Conservation (phyloP, 2,113 vertebrate species). For the Nothobranchius kuhntae region DNA sequence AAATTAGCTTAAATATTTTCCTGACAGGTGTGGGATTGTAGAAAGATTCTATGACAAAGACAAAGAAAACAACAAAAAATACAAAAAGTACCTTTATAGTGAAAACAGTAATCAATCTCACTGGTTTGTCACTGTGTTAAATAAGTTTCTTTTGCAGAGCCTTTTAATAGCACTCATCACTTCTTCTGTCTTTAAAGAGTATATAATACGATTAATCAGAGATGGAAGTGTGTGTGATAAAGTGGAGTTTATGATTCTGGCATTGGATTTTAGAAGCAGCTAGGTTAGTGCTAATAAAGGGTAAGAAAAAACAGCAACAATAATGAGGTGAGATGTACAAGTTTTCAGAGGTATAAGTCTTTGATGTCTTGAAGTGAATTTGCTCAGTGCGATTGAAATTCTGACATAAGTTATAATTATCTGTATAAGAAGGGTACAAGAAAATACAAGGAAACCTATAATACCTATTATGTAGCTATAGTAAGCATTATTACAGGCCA, state of each 20-base stretch:
- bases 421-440: slow-evolving; percentile 26
- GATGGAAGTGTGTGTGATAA: slow-evolving; percentile 57
- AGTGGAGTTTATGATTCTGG: slow-evolving; percentile 61
- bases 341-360: slow-evolving; percentile 64
- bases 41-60: too few species aligned
- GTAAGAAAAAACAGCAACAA: slow-evolving; percentile 55
- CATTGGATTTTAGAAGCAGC: slow-evolving; percentile 30
- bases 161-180: slow-evolving; percentile 46
- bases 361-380: slow-evolving; percentile 39
- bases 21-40: too few species aligned
- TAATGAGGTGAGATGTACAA: slow-evolving; percentile 67
- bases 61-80: too few species aligned
- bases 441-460: neutral
- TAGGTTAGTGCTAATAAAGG: neutral
- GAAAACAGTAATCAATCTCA: neutral
- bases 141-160: slow-evolving; percentile 26
- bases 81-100: too few species aligned
- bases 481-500: slow-evolving; percentile 57
- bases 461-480: slow-evolving; percentile 4
- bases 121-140: neutral
- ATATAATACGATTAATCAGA: slow-evolving; percentile 67
- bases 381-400: slow-evolving; percentile 30
- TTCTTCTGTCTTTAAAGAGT: slow-evolving; percentile 70
- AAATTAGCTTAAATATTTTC: too few species aligned
- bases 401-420: slow-evolving; percentile 35